Conservation (phyloP, 2,888 invertebrate species). For the Rhagium mordax region DNA sequence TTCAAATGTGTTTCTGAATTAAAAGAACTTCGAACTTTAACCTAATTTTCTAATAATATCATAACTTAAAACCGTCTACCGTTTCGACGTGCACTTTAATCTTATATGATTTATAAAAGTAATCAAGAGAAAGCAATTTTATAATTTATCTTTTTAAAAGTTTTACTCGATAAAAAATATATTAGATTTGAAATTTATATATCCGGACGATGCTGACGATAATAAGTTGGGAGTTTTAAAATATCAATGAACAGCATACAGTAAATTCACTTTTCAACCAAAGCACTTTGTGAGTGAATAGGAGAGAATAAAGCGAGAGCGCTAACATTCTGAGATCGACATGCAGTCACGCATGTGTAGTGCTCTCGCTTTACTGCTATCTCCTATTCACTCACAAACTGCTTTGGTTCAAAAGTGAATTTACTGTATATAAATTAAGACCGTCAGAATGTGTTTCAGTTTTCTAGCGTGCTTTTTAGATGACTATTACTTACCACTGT, state of each 20-base stretch:
- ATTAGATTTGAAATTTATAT: not conserved
- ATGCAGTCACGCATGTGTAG: too few species aligned
- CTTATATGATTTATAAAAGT: slow-evolving; percentile 25
- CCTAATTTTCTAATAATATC: slow-evolving; percentile 26
- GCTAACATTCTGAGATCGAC: too few species aligned
- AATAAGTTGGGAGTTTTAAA: not conserved
- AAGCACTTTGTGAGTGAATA: too few species aligned
- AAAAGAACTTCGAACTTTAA: slow-evolving; percentile 25
- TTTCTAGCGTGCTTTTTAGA: not conserved
- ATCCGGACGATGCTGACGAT: not conserved
- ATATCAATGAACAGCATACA: not conserved
- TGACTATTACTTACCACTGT: too few species aligned
- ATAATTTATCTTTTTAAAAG: slow-evolving; percentile 15
- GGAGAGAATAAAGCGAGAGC: too few species aligned
- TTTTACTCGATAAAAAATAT: not conserved
- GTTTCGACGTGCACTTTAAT: slow-evolving; percentile 23
- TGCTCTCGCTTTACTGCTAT: too few species aligned
- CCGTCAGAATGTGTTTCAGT: not conserved
- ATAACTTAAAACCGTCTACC: slow-evolving; percentile 10
- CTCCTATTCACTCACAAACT: too few species aligned
- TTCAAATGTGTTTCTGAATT: slow-evolving; percentile 12
- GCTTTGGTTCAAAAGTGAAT: too few species aligned
- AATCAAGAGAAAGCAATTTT: slow-evolving; percentile 21
- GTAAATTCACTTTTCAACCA: too few species aligned
- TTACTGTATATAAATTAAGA: not conserved